Evolutionary conservation across 2,797 vertebrate genomes (phyloP).

Genomic region (Peromyscus melanophrys): DNA sequence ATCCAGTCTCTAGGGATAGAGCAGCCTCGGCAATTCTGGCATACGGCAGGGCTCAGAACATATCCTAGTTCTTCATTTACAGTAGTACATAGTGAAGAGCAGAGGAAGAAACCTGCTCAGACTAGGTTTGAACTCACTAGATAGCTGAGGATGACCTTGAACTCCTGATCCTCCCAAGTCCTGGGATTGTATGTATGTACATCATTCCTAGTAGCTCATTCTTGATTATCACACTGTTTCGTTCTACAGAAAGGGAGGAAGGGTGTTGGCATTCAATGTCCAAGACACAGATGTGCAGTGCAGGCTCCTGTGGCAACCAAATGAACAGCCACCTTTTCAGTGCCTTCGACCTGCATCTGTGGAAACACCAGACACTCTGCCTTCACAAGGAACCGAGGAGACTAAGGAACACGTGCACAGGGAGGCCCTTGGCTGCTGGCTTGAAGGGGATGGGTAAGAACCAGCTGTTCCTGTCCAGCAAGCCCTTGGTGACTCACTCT

Average conservation of each 20-base stretch:
- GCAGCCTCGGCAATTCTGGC: background rate
- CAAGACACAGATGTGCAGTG: background rate
- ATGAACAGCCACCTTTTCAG: background rate
- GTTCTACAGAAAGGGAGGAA: background rate
- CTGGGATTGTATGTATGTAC: background rate
- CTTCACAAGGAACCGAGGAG: background rate
- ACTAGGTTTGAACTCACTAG: background rate
- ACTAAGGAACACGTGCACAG: background rate
- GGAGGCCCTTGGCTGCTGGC: background rate
- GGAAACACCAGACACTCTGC: constrained; percentile 57
- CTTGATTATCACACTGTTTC: background rate
- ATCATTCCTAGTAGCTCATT: background rate
- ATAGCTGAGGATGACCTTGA: background rate
- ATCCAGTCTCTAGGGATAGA: background rate
- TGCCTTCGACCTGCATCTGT: constrained; percentile 45
- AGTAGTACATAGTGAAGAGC: background rate
- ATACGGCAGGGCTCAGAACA: background rate
- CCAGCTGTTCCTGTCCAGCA: constrained; percentile 57
- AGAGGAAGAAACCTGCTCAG: background rate
- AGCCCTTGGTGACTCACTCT: background rate
- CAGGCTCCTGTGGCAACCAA: background rate
- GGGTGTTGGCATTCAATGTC: background rate
- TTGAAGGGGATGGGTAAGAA: background rate
- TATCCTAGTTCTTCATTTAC: background rate
- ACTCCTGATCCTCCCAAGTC: background rate